These are phyloP conservation scores for Menidia beryllina DNA, from an alignment of 2,113 vertebrate species.

Conservation along the genomic window DNA sequence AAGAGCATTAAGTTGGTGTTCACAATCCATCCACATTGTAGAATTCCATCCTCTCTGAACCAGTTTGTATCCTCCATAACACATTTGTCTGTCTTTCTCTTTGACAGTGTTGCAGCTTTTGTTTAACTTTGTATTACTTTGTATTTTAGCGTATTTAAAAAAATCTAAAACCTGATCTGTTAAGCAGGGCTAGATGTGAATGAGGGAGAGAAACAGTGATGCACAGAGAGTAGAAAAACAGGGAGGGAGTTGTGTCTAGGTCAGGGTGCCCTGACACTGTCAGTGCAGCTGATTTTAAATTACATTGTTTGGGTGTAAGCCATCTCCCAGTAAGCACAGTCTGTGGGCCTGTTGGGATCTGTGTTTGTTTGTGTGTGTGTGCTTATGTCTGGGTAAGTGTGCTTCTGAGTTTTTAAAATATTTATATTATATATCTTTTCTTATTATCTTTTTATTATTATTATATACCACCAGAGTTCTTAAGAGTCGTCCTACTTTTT, in stretches of 20 bases:
- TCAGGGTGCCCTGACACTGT: conserved; percentile 80
- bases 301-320: conserved; percentile 68
- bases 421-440: background rate
- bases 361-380: conserved; percentile 32
- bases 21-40: conserved; percentile 18
- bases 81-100: background rate
- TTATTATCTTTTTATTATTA: background rate
- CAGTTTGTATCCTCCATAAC: conserved; percentile 3
- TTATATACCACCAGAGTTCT: background rate
- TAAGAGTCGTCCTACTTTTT: background rate
- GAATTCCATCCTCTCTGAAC: conserved; percentile 17
- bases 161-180: conserved; percentile 5
- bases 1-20: conserved; percentile 46
- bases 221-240: conserved; percentile 49
- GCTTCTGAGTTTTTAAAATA: conserved; percentile 5
- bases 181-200: background rate
- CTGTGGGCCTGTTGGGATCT: conserved; percentile 13
- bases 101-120: background rate
- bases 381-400: conserved; percentile 8
- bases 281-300: conserved; percentile 72
- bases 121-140: background rate
- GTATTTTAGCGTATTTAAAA: background rate
- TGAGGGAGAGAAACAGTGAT: conserved; percentile 1
- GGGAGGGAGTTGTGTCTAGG: conserved; percentile 68
- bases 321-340: conserved; percentile 47